Evolutionary conservation across 2,797 vertebrate genomes (phyloP).

Genomic region (Pangasius sanitwongsei): DNA sequence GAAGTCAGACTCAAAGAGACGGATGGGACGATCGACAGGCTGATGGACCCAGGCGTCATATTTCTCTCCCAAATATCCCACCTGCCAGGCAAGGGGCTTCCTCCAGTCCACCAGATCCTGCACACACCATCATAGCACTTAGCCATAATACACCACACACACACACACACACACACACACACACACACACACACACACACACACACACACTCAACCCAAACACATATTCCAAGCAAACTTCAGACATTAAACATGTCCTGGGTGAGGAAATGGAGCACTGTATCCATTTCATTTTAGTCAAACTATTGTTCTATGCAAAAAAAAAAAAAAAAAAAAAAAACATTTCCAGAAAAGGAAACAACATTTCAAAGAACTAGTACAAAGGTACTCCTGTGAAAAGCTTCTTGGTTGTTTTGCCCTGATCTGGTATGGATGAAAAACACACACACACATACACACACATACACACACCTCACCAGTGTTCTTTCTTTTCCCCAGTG

Average conservation of each 20-base stretch:
- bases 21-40: constrained; percentile 90
- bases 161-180: background rate
- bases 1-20: constrained; percentile 90
- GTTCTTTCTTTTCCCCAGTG: background rate
- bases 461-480: background rate
- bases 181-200: background rate
- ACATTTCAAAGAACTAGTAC: background rate
- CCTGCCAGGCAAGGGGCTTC: constrained; percentile 95
- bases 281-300: background rate
- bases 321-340: background rate
- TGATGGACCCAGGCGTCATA: constrained; percentile 97
- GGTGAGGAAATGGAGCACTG: background rate
- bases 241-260: background rate
- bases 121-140: constrained; percentile 12
- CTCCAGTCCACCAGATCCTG: constrained; percentile 96
- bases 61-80: constrained; percentile 90
- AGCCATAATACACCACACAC: background rate
- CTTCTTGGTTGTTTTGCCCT: background rate
- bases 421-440: background rate
- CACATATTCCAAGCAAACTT: background rate
- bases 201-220: background rate
- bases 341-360: background rate
- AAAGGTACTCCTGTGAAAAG: background rate
- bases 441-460: background rate
- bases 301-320: background rate